Evolutionary conservation across 2,113 vertebrate species (phyloP).

Genomic region (Martes martes): DNA sequence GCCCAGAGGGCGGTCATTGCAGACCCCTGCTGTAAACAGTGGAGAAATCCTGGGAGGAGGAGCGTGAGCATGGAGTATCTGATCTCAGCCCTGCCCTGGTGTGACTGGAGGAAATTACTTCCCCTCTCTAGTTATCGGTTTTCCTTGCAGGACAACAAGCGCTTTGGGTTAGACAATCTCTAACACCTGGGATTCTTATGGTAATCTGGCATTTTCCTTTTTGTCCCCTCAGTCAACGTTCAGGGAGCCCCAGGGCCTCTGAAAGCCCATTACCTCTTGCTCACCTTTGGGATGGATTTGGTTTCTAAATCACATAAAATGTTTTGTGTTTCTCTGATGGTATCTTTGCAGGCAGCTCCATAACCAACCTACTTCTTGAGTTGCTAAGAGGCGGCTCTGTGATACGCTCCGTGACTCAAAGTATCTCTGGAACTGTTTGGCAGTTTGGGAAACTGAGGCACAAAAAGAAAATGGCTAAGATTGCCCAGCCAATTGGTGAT

Average conservation of each 20-base stretch:
- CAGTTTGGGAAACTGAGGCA: slow-evolving; percentile 27
- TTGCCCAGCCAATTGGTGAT: background rate
- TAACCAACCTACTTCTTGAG: background rate
- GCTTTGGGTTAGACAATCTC: background rate
- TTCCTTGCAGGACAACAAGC: background rate
- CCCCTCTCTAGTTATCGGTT: background rate
- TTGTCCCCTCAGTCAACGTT: background rate
- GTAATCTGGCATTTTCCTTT: background rate
- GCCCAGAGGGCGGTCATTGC: background rate
- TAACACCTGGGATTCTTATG: background rate
- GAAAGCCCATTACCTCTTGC: background rate
- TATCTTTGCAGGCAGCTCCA: background rate
- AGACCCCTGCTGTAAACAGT: background rate
- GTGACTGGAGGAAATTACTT: background rate
- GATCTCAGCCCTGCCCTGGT: background rate
- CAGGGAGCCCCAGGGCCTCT: background rate
- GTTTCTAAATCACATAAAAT: background rate
- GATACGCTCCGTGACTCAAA: background rate
- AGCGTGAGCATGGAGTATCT: background rate
- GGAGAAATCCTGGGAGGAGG: background rate
- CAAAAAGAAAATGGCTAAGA: slow-evolving; percentile 44
- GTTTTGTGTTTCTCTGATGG: background rate
- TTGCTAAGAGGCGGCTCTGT: background rate
- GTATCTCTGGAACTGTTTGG: background rate
- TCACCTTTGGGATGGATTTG: background rate